These are phyloP conservation scores for Tribolium freemani DNA, from an alignment of 2,888 invertebrate species.

Conservation along the genomic window DNA sequence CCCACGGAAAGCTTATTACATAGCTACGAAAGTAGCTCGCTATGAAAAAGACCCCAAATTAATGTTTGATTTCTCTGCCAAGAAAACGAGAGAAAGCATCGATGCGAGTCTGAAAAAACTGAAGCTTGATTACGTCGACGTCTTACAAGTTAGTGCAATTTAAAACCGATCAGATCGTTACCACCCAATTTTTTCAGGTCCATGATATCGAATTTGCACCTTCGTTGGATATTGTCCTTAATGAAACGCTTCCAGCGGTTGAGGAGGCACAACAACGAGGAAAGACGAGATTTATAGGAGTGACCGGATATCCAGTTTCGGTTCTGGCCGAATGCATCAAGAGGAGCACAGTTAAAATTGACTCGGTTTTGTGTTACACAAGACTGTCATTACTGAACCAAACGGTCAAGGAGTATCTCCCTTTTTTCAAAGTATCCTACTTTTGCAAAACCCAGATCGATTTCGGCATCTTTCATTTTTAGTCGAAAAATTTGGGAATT, in stretches of 20 bases:
- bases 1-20: conserved; percentile 86
- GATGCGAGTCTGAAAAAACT: conserved; percentile 81
- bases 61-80: conserved; percentile 90
- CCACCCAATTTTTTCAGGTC: conserved; percentile 72
- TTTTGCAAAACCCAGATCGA: neutral
- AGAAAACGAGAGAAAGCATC: conserved; percentile 82
- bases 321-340: conserved; percentile 82
- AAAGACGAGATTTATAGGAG: conserved; percentile 84
- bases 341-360: conserved; percentile 73
- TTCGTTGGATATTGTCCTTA: conserved; percentile 79
- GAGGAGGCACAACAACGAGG: conserved; percentile 80
- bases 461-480: conserved; percentile 47
- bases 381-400: conserved; percentile 87
- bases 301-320: conserved; percentile 89
- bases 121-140: conserved; percentile 86
- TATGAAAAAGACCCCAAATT: conserved; percentile 78
- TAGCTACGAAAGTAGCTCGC: conserved; percentile 94
- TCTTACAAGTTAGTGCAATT: conserved; percentile 78
- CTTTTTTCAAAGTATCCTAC: conserved; percentile 85
- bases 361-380: conserved; percentile 82
- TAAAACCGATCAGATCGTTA: neutral
- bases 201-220: conserved; percentile 93
- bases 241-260: conserved; percentile 89
- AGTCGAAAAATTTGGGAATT: conserved; percentile 81
- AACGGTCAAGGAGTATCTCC: conserved; percentile 79